Evolutionary conservation across 2,113 vertebrate genomes (phyloP).

Genomic region (Panthera uncia): DNA sequence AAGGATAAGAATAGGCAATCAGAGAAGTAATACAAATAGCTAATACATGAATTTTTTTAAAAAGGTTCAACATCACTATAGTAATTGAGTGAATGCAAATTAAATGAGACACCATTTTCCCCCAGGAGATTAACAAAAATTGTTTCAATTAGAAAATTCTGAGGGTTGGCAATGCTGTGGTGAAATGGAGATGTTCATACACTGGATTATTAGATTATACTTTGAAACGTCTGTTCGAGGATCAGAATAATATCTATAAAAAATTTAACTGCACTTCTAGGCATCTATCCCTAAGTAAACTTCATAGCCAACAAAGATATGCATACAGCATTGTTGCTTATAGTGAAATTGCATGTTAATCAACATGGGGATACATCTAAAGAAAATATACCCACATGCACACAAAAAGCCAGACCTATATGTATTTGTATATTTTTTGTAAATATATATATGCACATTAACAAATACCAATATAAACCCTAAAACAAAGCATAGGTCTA

Average conservation of each 20-base stretch:
- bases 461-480: neutral
- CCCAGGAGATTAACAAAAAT: neutral
- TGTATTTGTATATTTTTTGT: neutral
- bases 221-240: neutral
- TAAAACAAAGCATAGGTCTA: neutral
- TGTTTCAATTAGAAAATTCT: conserved; percentile 20
- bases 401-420: neutral
- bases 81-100: neutral
- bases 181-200: neutral
- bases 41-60: neutral
- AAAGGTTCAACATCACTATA: neutral
- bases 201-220: neutral
- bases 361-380: neutral
- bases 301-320: neutral
- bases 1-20: neutral
- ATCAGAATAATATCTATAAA: neutral
- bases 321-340: neutral
- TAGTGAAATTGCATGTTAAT: neutral
- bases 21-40: neutral
- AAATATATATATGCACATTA: neutral
- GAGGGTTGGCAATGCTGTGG: neutral
- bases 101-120: neutral
- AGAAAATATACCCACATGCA: neutral
- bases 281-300: neutral
- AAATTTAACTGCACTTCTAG: neutral